Evolutionary conservation across 2,113 vertebrate species (phyloP).

Genomic region (Hyaena hyaena): DNA sequence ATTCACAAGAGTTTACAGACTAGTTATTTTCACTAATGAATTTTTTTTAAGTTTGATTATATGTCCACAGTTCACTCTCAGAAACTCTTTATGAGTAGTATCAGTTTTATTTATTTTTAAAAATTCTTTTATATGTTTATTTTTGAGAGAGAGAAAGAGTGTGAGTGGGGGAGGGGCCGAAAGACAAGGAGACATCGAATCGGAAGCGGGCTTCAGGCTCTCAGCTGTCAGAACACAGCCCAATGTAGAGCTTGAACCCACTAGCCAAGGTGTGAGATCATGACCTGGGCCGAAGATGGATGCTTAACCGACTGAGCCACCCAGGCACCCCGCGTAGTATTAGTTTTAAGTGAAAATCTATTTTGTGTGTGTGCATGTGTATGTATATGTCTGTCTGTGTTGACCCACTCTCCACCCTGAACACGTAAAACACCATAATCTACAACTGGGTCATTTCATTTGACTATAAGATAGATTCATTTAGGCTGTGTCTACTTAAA

Average conservation of each 20-base stretch:
- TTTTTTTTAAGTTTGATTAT: background rate
- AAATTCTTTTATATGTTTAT: too few relatives aligned
- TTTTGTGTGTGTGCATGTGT: background rate
- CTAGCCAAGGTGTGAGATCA: too few relatives aligned
- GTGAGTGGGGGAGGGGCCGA: too few relatives aligned
- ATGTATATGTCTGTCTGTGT: background rate
- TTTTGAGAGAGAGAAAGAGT: too few relatives aligned
- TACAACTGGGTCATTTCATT: background rate
- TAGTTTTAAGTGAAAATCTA: background rate
- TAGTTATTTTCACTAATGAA: background rate
- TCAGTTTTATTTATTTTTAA: background rate
- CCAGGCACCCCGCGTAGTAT: background rate
- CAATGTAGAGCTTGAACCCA: too few relatives aligned
- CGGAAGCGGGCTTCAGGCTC: too few relatives aligned
- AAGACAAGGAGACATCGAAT: too few relatives aligned
- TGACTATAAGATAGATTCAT: background rate
- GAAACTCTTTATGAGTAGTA: background rate
- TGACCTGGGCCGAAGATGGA: too few relatives aligned
- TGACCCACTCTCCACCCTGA: background rate
- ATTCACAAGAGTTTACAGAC: background rate
- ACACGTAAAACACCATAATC: background rate
- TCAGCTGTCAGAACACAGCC: too few relatives aligned
- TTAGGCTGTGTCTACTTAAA: background rate
- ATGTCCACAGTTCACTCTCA: background rate
- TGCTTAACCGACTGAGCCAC: too few relatives aligned